Conservation (phyloP, 2,797 vertebrate genomes). For the Vultur gryphus region DNA sequence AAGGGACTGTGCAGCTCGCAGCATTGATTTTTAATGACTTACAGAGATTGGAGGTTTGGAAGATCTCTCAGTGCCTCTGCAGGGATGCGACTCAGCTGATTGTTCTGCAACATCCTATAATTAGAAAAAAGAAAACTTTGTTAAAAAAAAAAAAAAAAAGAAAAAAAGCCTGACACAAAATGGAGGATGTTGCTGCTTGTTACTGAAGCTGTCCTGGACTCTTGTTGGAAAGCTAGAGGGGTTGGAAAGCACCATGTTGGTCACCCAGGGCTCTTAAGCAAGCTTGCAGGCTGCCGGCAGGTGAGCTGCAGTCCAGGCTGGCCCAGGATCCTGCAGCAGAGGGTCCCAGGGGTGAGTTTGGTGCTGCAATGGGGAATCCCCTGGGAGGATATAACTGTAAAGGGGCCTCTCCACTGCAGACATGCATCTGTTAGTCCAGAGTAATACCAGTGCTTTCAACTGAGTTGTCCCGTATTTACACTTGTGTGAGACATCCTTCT, state of each 20-base stretch:
- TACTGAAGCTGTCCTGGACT: background rate
- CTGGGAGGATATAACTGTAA: too few relatives aligned
- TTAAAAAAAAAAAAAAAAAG: background rate
- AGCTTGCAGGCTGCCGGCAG: background rate
- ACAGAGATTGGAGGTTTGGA: conserved; percentile 93
- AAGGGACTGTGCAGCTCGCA: background rate
- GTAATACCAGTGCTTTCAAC: background rate
- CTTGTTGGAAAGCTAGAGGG: background rate
- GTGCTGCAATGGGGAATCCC: background rate
- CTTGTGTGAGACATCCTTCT: background rate
- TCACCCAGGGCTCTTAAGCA: background rate
- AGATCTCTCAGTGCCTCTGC: conserved; percentile 89
- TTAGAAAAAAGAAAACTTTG: conserved; percentile 30
- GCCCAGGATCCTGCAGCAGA: background rate
- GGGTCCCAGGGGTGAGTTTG: background rate
- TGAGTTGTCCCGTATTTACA: background rate
- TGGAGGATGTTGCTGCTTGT: background rate
- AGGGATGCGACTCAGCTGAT: conserved; percentile 87
- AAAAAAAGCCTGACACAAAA: background rate
- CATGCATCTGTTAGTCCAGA: rapidly evolving
- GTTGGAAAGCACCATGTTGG: background rate
- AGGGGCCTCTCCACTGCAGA: background rate
- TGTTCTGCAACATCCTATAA: conserved; percentile 94
- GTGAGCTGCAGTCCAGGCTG: background rate
- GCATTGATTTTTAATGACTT: conserved; percentile 73